Conservation (phyloP, 2,888 invertebrate genomes). For the Anticlea derivata region DNA sequence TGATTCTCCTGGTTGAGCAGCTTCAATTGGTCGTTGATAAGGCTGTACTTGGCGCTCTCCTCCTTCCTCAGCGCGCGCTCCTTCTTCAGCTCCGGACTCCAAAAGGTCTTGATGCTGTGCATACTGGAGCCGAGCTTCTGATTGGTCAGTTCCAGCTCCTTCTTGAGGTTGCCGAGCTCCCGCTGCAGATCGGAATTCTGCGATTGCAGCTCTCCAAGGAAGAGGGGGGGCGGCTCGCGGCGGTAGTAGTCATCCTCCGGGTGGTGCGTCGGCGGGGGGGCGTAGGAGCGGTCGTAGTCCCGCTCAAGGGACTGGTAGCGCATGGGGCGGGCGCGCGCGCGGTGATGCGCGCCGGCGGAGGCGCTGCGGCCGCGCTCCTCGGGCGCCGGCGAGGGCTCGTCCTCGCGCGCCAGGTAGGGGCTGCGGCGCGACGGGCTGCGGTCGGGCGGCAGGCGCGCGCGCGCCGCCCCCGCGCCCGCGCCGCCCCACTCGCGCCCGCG, state of each 20-base stretch:
- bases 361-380: conserved; percentile 91
- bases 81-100: conserved; percentile 99
- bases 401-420: conserved; percentile 90
- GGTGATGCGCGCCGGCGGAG: conserved; percentile 88
- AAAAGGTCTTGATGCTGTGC: conserved; percentile 99
- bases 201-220: conserved; percentile 94
- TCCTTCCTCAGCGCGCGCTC: conserved; percentile 98
- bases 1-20: conserved; percentile 98
- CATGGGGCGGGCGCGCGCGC: conserved; percentile 91
- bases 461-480: conserved; percentile 84
- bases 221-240: conserved; percentile 85
- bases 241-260: conserved; percentile 86
- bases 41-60: conserved; percentile 98
- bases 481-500: conserved; percentile 79
- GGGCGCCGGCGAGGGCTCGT: conserved; percentile 92
- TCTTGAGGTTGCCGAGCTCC: conserved; percentile 94
- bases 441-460: conserved; percentile 96
- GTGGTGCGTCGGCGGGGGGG: conserved; percentile 88
- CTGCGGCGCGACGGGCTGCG: conserved; percentile 94
- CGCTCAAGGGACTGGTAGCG: conserved; percentile 90
- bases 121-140: conserved; percentile 99
- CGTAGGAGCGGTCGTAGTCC: conserved; percentile 93
- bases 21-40: conserved; percentile 98
- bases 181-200: conserved; percentile 97
- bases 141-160: conserved; percentile 97